A percentile compares a stretch with the other conserved stretches of the same genome.
Conservation (phyloP, 2,113 vertebrate genomes). For the Cavia porcellus region DNA sequence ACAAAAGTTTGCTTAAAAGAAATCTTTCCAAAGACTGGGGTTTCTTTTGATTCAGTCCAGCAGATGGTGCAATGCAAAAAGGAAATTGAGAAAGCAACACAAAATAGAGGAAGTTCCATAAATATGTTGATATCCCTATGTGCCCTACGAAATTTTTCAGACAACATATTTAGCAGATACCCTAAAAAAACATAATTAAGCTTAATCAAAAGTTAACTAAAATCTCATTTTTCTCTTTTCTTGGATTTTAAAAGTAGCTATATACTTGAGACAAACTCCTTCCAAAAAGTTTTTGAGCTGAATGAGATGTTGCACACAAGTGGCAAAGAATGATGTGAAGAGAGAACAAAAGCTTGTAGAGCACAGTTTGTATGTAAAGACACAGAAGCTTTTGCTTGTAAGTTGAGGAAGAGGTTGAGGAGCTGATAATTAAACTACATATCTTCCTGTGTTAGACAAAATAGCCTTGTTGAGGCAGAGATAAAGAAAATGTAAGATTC, state of each 20-base stretch:
- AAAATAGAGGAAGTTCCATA: conserved; percentile 18
- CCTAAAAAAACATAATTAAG: background rate
- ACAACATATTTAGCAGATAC: background rate
- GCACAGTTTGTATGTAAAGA: background rate
- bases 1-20: conserved; percentile 25
- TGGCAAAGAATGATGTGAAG: background rate
- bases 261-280: background rate
- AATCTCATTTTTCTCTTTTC: background rate
- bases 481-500: background rate
- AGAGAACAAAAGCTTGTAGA: background rate
- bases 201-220: conserved; percentile 3
- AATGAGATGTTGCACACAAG: background rate
- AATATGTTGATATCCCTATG: background rate
- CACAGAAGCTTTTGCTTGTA: background rate
- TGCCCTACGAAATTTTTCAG: conserved; percentile 23
- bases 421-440: background rate
- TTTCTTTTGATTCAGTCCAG: conserved; percentile 42
- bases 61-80: conserved; percentile 25
- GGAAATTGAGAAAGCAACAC: conserved; percentile 73
- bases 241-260: background rate
- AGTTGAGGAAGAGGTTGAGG: background rate
- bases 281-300: background rate
- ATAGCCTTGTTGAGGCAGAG: background rate
- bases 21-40: conserved; percentile 28
- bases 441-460: background rate